phyloP scores from a whole-genome alignment of 2,113 vertebrate species.

The Tursiops truncatus region DNA sequence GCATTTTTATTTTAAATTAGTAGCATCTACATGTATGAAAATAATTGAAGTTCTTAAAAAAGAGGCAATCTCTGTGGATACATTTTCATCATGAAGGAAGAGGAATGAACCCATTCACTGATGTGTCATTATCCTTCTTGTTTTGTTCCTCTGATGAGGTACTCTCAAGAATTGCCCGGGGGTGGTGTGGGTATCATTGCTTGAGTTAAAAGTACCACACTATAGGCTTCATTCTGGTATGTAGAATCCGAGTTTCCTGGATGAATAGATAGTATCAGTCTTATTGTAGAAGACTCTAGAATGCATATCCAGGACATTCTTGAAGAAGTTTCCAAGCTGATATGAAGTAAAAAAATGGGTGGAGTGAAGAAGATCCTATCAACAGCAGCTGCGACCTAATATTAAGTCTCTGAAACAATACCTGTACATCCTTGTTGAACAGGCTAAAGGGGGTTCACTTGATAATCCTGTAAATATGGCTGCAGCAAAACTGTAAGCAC shows the following conservation, averaged over 20 bases:
- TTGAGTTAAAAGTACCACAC: neutral
- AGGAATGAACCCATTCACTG: neutral
- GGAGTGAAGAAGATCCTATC: neutral
- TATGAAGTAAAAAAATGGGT: neutral
- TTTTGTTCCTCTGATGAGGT: neutral
- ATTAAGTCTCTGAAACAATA: neutral
- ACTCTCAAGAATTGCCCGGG: neutral
- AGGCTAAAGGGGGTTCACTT: neutral
- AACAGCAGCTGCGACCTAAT: neutral
- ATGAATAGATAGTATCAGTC: neutral
- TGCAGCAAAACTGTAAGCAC: neutral
- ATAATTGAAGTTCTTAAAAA: neutral
- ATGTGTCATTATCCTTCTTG: neutral
- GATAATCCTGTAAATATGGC: neutral
- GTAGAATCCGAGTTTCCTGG: neutral
- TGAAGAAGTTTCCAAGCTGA: neutral
- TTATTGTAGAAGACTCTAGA: neutral
- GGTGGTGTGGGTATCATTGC: neutral
- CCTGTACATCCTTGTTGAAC: neutral
- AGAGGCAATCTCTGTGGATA: neutral
- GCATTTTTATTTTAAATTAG: neutral
- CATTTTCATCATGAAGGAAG: conserved; percentile 9
- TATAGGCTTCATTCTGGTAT: neutral
- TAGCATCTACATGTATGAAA: neutral
- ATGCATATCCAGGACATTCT: neutral